phyloP scores from a whole-genome alignment of 2,113 vertebrate genomes.

The Mustela lutreola region DNA sequence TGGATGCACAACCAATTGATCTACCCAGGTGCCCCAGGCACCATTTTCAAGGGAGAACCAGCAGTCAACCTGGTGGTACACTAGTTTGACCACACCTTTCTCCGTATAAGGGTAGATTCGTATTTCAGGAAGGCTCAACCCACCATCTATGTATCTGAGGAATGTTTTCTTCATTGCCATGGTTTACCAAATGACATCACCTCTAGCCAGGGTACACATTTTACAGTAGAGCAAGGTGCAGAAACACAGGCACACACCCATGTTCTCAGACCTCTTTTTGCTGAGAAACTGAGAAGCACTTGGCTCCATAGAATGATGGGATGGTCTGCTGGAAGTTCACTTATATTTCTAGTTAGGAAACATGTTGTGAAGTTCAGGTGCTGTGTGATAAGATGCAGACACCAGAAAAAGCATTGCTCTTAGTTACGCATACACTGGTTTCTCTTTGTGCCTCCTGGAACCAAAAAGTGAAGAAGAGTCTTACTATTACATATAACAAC shows the following conservation, averaged over 20 bases:
- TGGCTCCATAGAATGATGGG: not conserved
- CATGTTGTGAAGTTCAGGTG: not conserved
- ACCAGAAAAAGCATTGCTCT: not conserved
- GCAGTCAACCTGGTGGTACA: not conserved
- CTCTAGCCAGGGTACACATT: not conserved
- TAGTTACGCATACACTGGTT: not conserved
- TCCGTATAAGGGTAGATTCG: not conserved
- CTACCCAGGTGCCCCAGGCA: not conserved
- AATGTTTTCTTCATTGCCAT: not conserved
- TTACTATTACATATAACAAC: not conserved
- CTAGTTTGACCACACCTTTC: not conserved
- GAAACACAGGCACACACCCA: not conserved
- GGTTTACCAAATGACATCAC: not conserved
- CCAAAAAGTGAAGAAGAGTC: not conserved
- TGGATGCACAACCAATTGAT: not conserved
- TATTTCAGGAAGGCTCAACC: not conserved
- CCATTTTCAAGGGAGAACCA: not conserved
- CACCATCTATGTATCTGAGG: not conserved
- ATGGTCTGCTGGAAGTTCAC: not conserved
- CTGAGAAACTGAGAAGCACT: not conserved
- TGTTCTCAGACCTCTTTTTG: not conserved
- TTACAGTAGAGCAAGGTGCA: not conserved
- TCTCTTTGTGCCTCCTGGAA: not conserved
- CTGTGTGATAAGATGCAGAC: not conserved
- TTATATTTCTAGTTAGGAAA: not conserved